Evolutionary conservation across 2,113 vertebrate species (phyloP), one percentile per base, ranked within the genome.

Genomic region (Emydocephalus ijimae): DNA sequence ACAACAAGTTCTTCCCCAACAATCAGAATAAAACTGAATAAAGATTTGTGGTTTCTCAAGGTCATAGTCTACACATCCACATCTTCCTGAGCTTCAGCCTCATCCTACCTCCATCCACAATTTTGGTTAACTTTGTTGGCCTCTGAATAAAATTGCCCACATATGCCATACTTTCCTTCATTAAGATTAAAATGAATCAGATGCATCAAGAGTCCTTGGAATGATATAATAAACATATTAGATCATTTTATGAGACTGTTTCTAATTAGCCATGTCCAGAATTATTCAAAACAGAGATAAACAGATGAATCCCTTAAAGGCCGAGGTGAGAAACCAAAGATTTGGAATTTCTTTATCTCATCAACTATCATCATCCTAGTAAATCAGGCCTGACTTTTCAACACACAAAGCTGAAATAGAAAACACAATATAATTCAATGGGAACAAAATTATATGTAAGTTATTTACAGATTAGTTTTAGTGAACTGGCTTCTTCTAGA

Each of bases 121-220:
- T 69, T 69, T 69, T 14, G 64, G 29, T 69, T n/a, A 69, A n/a
- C 64, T n/a, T 92, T 9, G 48, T 1, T 34, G 74, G 69, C 29
- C 7, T 61, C 87, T 57, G 29, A 92, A 87, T 26, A 56, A 85
- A 50, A 93, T 56, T 90, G 52, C 92, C 81, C 85, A 48, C 81
- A 59, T 20, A 57, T 26, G 34, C 61, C 64, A 54, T 69, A 52
- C 55, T 57, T 57, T 34, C 61, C 26, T 56, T 88, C 90, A 43
- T 81, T 50, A 48, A 89, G 54, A 90, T 90, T 29, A 92, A 20
- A 89, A 88, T 59, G 88, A 89, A 89, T 90, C 88, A 89, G 18
- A 52, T 52, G 54, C 57, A 43, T 43, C 15, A 54, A 57, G 29
- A 18, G 69, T 69, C 86, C 18, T 57, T 29, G 86, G 21, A 24